Conservation (phyloP, 2,113 vertebrate species). For the Tachuris rubrigastra region DNA sequence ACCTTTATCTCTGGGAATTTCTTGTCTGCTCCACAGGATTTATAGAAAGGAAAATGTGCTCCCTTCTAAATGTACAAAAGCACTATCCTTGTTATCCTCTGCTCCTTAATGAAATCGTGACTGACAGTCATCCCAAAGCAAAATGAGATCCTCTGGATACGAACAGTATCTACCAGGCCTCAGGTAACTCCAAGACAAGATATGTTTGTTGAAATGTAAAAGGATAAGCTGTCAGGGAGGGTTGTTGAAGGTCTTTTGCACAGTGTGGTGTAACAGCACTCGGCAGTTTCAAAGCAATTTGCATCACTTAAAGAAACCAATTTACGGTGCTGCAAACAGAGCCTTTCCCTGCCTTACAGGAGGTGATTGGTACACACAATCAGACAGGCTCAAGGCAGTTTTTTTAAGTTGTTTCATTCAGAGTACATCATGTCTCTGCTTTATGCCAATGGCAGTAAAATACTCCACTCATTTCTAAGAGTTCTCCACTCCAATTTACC, state of each 20-base stretch:
- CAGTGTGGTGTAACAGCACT: background rate
- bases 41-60: background rate
- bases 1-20: background rate
- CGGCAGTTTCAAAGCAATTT: background rate
- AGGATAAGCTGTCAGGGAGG: background rate
- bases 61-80: background rate
- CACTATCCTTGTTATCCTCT: background rate
- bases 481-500: background rate
- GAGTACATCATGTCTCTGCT: background rate
- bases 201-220: background rate
- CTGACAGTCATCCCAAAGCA: background rate
- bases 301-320: background rate
- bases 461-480: background rate
- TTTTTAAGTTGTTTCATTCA: background rate
- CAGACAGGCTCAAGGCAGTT: background rate
- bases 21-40: background rate
- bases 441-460: background rate
- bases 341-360: background rate
- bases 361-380: background rate
- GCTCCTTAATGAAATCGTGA: background rate
- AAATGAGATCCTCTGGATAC: background rate
- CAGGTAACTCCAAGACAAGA: constrained; percentile 33
- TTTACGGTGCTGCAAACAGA: background rate
- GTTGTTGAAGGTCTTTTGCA: background rate
- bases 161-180: background rate